Percentiles rank a stretch among this genome's conserved stretches.
These are phyloP conservation scores for Abramis brama DNA, from an alignment of 2,113 vertebrate species.

Conservation along the genomic window DNA sequence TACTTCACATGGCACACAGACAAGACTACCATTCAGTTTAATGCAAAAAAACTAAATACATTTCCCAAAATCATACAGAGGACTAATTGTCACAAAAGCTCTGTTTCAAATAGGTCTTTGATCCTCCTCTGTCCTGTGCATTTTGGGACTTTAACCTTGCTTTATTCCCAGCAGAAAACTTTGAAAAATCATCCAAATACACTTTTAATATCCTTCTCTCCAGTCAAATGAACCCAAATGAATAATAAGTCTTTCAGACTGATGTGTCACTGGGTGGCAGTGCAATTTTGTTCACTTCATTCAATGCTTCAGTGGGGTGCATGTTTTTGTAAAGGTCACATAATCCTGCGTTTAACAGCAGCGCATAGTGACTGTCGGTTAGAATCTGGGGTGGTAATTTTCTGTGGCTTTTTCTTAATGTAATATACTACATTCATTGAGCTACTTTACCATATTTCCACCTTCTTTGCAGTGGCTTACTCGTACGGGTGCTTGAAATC, in stretches of 20 bases:
- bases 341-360: constrained; percentile 3
- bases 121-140: not conserved
- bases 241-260: not conserved
- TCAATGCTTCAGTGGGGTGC: constrained; percentile 36
- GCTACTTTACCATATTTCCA: not conserved
- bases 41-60: not conserved
- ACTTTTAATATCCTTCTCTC: not conserved
- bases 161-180: not conserved
- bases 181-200: not conserved
- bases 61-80: not conserved
- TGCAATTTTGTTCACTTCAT: constrained; percentile 25
- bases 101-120: not conserved
- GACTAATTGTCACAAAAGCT: not conserved
- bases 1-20: not conserved
- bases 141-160: not conserved
- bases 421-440: not conserved
- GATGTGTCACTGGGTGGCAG: not conserved
- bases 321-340: constrained; percentile 44
- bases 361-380: not conserved
- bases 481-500: no score
- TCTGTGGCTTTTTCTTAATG: not conserved
- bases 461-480: not conserved
- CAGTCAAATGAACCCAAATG: not conserved
- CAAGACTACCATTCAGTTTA: not conserved
- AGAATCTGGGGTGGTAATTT: not conserved